These are phyloP conservation scores for Hemiprocne comata DNA, from an alignment of 2,113 vertebrate species.

Conservation along the genomic window DNA sequence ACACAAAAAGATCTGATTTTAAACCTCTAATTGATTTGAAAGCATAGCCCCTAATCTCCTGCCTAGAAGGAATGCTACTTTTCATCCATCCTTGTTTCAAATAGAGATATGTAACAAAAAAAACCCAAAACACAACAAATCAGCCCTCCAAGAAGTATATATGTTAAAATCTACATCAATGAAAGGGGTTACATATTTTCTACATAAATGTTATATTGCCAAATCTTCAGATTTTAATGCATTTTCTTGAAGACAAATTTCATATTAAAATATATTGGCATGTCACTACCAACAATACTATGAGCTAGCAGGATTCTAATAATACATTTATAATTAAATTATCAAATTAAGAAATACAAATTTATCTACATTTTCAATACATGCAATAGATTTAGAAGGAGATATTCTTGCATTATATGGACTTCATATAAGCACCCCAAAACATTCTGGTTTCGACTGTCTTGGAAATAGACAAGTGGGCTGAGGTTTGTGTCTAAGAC, in stretches of 20 bases:
- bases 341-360: not conserved
- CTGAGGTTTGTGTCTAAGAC: slow-evolving; percentile 41
- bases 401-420: not conserved
- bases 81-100: slow-evolving; percentile 30
- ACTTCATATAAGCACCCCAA: not conserved
- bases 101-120: not conserved
- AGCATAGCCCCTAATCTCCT: slow-evolving; percentile 28
- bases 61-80: slow-evolving; percentile 33
- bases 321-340: not conserved
- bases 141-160: rapidly evolving
- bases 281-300: not conserved
- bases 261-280: not conserved
- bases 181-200: not conserved
- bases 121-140: not conserved
- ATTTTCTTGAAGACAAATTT: not conserved
- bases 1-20: not conserved
- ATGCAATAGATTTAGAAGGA: not conserved
- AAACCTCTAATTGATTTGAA: not conserved
- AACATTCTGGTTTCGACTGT: slow-evolving; percentile 42
- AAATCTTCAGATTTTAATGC: not conserved
- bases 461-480: slow-evolving; percentile 46
- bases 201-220: not conserved
- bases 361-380: not conserved
- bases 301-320: not conserved
- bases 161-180: not conserved